A percentile compares a stretch with the other conserved stretches of the same genome.
Evolutionary conservation across 2,113 vertebrate genomes (phyloP).

Genomic region (Zootoca vivipara): DNA sequence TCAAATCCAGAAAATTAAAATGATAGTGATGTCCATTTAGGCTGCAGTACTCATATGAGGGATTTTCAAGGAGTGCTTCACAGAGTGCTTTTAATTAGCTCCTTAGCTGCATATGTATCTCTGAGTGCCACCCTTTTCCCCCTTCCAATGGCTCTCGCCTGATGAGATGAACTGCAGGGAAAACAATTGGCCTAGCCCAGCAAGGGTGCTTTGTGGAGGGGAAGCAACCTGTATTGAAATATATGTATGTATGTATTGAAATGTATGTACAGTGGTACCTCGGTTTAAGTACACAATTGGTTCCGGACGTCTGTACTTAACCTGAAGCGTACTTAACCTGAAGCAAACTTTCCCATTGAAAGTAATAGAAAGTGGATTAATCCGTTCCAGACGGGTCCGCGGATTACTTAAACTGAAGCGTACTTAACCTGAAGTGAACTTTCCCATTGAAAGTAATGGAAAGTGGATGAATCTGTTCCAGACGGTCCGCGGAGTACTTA

Average conservation of each 20-base stretch:
- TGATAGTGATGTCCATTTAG: not conserved
- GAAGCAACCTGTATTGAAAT: not conserved
- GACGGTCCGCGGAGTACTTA: no score
- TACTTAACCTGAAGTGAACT: no score
- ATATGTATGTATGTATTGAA: not conserved
- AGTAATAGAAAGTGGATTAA: no score
- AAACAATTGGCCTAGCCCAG: not conserved
- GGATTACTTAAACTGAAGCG: no score
- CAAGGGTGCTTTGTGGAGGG: not conserved
- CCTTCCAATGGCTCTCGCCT: constrained; percentile 10
- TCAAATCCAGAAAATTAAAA: not conserved
- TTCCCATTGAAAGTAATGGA: no score
- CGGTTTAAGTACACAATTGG: no score
- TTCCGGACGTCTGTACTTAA: no score
- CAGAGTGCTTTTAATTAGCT: not conserved
- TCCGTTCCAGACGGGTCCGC: no score
- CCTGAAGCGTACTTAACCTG: no score
- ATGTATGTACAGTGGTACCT: no score
- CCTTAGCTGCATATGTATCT: not conserved
- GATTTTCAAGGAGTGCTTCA: not conserved
- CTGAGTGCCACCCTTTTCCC: constrained; percentile 1
- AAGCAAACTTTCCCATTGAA: no score
- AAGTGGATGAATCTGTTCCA: no score
- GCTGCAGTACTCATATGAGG: not conserved
- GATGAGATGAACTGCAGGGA: not conserved